phyloP scores from a whole-genome alignment of 2,113 vertebrate genomes.

The Ardeotis arabs region DNA sequence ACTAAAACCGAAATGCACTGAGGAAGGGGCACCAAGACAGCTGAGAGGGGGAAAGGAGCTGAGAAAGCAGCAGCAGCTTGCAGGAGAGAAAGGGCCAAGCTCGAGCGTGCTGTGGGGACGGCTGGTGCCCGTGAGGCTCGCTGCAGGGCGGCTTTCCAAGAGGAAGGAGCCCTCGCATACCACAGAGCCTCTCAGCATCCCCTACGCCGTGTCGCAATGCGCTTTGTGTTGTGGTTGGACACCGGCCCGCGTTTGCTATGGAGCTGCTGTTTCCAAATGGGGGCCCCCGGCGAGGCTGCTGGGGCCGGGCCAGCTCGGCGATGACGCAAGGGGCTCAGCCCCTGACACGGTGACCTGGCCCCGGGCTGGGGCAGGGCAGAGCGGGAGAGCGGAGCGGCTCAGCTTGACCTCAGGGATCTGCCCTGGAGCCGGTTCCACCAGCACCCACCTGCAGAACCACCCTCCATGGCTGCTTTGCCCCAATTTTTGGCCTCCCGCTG shows the following conservation, averaged over 20 bases:
- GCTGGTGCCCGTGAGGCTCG: fast-evolving
- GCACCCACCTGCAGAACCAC: fast-evolving
- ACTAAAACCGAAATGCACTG: neutral
- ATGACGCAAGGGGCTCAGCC: neutral
- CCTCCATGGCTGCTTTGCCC: neutral
- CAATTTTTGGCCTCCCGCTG: neutral
- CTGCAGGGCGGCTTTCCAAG: neutral
- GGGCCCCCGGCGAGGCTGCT: neutral
- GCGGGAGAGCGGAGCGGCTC: neutral
- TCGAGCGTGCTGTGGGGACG: fast-evolving
- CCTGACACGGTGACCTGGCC: neutral
- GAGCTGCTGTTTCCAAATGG: neutral
- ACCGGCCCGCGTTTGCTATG: fast-evolving
- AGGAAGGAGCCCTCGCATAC: neutral
- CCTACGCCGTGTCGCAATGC: fast-evolving
- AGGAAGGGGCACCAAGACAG: neutral
- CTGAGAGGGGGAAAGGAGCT: no score
- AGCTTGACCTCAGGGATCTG: neutral
- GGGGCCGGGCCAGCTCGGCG: neutral
- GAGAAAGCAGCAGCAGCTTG: neutral
- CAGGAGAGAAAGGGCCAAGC: neutral
- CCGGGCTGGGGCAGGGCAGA: neutral
- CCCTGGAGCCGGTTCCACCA: neutral
- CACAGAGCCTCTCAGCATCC: neutral
- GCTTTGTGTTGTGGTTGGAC: neutral